phyloP scores from a whole-genome alignment of 2,888 invertebrate species.

The Eueremaeus valkanovi region DNA sequence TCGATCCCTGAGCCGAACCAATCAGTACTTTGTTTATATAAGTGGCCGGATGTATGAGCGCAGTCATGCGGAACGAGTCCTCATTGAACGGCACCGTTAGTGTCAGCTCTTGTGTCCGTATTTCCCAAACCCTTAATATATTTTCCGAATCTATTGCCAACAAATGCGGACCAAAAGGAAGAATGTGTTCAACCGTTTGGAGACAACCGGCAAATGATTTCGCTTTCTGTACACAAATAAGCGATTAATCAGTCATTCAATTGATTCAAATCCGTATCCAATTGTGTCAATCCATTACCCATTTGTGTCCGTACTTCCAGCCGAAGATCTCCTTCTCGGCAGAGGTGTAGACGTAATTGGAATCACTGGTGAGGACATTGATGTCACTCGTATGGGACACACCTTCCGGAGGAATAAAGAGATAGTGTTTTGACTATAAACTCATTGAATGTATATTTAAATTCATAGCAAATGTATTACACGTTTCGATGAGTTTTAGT shows the following conservation, averaged over 20 bases:
- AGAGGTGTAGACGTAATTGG: constrained; percentile 71
- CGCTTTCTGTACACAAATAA: constrained; percentile 34
- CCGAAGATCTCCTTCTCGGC: constrained; percentile 72
- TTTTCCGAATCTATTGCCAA: constrained; percentile 77
- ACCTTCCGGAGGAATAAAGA: constrained; percentile 39
- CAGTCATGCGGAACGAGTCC: constrained; percentile 61
- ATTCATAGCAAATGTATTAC: too few relatives aligned
- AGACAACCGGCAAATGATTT: constrained; percentile 61
- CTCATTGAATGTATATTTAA: background rate
- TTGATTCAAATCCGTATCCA: background rate
- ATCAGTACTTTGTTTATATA: constrained; percentile 90
- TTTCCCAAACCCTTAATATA: constrained; percentile 71
- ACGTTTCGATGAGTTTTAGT: constrained; percentile 41
- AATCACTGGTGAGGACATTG: constrained; percentile 70
- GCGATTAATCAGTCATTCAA: background rate
- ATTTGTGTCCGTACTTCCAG: constrained; percentile 68
- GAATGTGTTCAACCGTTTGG: constrained; percentile 65
- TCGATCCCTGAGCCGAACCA: constrained; percentile 74
- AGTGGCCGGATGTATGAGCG: constrained; percentile 85
- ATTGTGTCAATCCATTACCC: constrained; percentile 22
- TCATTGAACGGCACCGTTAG: constrained; percentile 43
- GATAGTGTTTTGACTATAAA: too few relatives aligned
- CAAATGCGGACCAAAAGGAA: constrained; percentile 81
- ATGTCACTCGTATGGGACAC: constrained; percentile 68
- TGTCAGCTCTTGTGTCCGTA: constrained; percentile 60